Evolutionary conservation across 2,113 vertebrate genomes (phyloP).

Genomic region (Rattus norvegicus): GRCr8 NC_086033.1:103698001-103698500

Average conservation of each 20-base stretch:
- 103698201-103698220: neutral
- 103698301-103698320: neutral
- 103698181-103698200: neutral
- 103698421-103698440: neutral
- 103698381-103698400: no score
- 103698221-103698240: neutral
- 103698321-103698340: neutral
- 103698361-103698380: neutral
- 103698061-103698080: neutral
- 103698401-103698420: no score
- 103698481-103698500: fast-evolving
- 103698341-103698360: no score
- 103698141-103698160: neutral
- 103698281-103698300: neutral
- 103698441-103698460: no score
- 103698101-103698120: neutral
- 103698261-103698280: neutral
- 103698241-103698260: neutral
- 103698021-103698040: neutral
- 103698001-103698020: neutral
- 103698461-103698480: fast-evolving
- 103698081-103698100: neutral
- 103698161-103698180: neutral
- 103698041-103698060: neutral
- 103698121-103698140: neutral